Conservation (phyloP, 2,113 vertebrate genomes). For the Capreolus pygargus region DNA sequence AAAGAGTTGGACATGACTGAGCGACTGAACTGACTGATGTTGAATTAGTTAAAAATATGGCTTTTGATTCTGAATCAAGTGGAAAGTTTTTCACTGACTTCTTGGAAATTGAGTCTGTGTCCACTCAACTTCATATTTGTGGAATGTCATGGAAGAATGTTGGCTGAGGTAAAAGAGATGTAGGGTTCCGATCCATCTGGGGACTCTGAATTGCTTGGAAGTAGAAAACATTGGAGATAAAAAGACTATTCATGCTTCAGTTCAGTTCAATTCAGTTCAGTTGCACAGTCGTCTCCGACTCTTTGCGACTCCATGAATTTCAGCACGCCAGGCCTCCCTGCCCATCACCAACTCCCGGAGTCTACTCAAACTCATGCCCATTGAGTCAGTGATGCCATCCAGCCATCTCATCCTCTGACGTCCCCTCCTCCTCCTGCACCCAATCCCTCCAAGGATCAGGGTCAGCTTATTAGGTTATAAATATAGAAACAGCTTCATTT, state of each 20-base stretch:
- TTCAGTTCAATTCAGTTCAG: too few species aligned
- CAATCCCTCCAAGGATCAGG: too few species aligned
- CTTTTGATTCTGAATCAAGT: background rate
- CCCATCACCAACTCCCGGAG: too few species aligned
- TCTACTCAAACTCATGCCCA: too few species aligned
- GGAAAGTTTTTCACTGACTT: background rate
- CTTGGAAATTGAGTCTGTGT: background rate
- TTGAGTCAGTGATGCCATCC: too few species aligned
- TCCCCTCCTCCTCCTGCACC: too few species aligned
- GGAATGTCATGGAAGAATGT: background rate
- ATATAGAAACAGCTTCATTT: background rate
- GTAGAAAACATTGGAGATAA: background rate
- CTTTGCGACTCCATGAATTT: too few species aligned
- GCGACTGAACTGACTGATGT: background rate
- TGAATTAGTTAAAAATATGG: background rate
- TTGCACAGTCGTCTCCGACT: too few species aligned
- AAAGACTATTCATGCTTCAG: background rate
- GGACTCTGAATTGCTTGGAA: background rate
- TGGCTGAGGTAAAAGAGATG: background rate
- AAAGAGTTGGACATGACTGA: rapidly evolving
- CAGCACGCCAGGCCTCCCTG: too few species aligned
- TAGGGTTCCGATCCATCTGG: background rate
- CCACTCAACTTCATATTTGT: background rate
- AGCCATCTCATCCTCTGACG: too few species aligned
- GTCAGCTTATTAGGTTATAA: background rate